Evolutionary conservation across 2,113 vertebrate genomes (phyloP), one percentile per base, ranked within the genome.

Genomic region (Pavo muticus): DNA sequence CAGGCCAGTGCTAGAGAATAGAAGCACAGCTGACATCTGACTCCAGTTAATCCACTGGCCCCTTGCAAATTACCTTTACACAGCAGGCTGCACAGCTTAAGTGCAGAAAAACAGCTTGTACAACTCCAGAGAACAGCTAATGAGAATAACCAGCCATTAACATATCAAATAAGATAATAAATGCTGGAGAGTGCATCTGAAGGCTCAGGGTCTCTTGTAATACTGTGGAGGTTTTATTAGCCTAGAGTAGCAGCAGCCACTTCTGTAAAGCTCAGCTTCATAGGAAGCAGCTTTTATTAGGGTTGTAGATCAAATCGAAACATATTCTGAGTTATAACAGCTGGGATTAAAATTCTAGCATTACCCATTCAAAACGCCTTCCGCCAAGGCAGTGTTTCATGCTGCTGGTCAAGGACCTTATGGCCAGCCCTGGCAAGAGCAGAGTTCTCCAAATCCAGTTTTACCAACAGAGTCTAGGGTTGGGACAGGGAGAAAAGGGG

Each of bases 61-160:
- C 40, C 20, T 0, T 60, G 50, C 83, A 87, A 90, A 94, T 84
- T 88, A 81, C 69, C 32, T 86, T 84, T 60, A 52, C 35, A 71
- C 83, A 92, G 76, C 15, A 92, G 69, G 69, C 86, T 90, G 76
- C 76, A 81, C 91, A 78, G 69, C 60, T 54, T 67, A 74, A 91
- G 57, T 88, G 72, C 52, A 81, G 84, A 63, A 77, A 77, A 94
- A 47, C 72, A 93, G 84, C 32, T 81, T 91, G 50, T 87, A 56
- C 60, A 87, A 78, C 60, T 64, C 61, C 69, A 60, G 76, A 71
- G 86, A 92, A 23, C 39, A 84, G 42, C 50, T 84, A 88, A 88
- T 81, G 76, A 86, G 88, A 94, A 70, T 68, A 93, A 94, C 24
- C 52, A 87, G 65, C 83, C 88, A 78, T 86, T 93, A 96, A 81